These are phyloP conservation scores for Donacobius atricapilla DNA, from an alignment of 2,113 vertebrate species.

Conservation along the genomic window DNA sequence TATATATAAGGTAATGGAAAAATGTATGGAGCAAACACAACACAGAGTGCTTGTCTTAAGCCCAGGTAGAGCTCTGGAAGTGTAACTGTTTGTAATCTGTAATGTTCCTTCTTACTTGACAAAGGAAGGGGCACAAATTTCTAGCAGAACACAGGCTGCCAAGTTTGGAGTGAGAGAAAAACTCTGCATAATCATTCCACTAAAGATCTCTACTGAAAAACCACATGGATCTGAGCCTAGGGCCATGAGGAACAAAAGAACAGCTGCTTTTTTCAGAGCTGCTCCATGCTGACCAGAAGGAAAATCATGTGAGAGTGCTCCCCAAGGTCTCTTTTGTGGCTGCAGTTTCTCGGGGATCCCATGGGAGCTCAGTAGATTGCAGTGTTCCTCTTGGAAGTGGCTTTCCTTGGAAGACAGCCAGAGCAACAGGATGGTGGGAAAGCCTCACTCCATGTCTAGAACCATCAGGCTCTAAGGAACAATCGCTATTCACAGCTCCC, in stretches of 20 bases:
- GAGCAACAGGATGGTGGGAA: conserved; percentile 42
- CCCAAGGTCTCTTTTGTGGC: conserved; percentile 4
- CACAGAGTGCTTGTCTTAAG: neutral
- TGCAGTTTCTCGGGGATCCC: neutral
- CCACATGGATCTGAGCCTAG: neutral
- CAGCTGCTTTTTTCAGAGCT: conserved; percentile 13
- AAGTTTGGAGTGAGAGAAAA: neutral
- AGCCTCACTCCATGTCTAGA: neutral
- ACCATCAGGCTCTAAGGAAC: neutral
- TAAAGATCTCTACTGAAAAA: neutral
- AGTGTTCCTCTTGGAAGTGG: conserved; percentile 1
- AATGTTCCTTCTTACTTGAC: neutral
- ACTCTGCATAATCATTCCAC: neutral
- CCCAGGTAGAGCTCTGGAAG: neutral
- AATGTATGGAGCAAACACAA: neutral
- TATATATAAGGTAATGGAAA: neutral
- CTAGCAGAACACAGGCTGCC: neutral
- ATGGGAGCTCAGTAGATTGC: neutral
- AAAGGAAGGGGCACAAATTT: neutral
- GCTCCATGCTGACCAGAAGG: neutral
- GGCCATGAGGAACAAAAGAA: neutral
- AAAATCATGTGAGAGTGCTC: neutral
- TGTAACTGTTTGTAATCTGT: neutral
- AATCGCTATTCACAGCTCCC: neutral
- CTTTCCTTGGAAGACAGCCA: conserved; percentile 35